Percentiles rank a stretch among this genome's conserved stretches.
Conservation (phyloP, 2,888 invertebrate species). For the Resseliella maxima region DNA sequence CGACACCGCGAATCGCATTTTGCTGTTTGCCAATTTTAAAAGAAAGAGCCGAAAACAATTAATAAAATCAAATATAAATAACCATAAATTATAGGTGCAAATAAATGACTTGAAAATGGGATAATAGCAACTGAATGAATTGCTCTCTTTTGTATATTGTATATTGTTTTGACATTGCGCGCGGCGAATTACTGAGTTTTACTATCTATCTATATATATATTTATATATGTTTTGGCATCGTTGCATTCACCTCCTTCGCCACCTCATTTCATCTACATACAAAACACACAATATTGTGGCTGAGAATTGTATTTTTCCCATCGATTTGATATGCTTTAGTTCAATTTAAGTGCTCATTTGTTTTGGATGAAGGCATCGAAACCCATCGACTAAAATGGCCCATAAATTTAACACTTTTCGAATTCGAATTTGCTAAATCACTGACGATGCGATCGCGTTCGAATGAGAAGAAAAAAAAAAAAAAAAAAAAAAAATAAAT, state of each 20-base stretch:
- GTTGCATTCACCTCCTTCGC: background rate
- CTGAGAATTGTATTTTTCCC: constrained; percentile 14
- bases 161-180: constrained; percentile 40
- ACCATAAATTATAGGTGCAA: constrained; percentile 33
- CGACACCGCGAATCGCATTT: background rate
- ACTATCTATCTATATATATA: too few relatives aligned
- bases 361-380: constrained; percentile 23
- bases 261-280: background rate
- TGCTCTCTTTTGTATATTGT: constrained; percentile 5
- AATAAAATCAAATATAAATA: constrained; percentile 55
- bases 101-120: constrained; percentile 14
- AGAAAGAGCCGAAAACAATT: constrained; percentile 52
- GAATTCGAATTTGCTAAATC: constrained; percentile 46
- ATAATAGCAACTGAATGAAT: constrained; percentile 52
- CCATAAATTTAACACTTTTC: constrained; percentile 49
- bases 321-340: background rate
- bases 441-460: background rate
- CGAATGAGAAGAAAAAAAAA: too few relatives aligned
- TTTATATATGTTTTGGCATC: background rate
- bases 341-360: constrained; percentile 5
- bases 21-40: background rate
- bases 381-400: constrained; percentile 27
- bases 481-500: too few relatives aligned
- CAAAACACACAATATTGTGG: background rate
- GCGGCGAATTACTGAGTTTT: background rate